phyloP scores from a whole-genome alignment of 2,797 vertebrate genomes.

The Lophura swinhoii region DNA sequence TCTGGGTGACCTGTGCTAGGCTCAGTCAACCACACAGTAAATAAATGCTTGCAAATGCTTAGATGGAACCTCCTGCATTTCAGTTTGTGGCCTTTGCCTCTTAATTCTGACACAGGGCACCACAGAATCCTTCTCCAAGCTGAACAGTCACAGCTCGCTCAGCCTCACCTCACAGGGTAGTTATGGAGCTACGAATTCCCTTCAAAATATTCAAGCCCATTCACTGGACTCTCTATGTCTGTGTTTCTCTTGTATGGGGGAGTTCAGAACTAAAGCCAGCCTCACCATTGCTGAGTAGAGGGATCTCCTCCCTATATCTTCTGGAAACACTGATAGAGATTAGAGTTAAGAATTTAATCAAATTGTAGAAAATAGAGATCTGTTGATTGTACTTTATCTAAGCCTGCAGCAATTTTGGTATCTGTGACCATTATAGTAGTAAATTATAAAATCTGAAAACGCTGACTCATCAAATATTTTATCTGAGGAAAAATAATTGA shows the following conservation, averaged over 20 bases:
- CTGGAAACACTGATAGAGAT: not conserved
- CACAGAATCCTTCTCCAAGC: not conserved
- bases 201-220: not conserved
- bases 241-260: not conserved
- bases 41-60: not conserved
- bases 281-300: not conserved
- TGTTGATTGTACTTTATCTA: not conserved
- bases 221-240: not conserved
- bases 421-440: not conserved
- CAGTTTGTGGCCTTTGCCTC: not conserved
- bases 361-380: not conserved
- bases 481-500: not conserved
- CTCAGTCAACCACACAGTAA: not conserved
- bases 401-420: not conserved
- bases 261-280: not conserved
- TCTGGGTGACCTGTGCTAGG: too few relatives aligned
- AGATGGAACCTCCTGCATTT: not conserved
- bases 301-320: not conserved
- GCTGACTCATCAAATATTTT: not conserved
- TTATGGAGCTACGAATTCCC: too few relatives aligned
- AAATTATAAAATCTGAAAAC: not conserved
- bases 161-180: not conserved
- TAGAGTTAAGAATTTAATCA: not conserved
- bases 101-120: not conserved
- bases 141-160: not conserved